phyloP scores from a whole-genome alignment of 1,140 invertebrate genomes.

The Camponotus pennsylvanicus region DNA sequence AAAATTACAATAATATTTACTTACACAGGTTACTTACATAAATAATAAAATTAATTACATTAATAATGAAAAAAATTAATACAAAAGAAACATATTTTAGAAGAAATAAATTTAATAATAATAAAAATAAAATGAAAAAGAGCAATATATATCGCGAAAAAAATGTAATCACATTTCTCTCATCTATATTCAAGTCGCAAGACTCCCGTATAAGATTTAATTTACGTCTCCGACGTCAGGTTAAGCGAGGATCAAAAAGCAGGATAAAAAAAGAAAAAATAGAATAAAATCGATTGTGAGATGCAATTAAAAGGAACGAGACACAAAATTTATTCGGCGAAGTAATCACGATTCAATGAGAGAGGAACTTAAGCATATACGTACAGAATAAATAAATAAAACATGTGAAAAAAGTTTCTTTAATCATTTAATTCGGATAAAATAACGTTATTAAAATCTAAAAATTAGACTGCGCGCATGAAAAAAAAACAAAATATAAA shows the following conservation, averaged over 20 bases:
- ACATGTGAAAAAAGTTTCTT: background rate
- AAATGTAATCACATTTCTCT: constrained; percentile 20
- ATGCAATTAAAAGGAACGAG: constrained; percentile 34
- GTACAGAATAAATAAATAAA: background rate
- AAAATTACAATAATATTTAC: background rate
- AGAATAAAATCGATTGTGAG: constrained; percentile 27
- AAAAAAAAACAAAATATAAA: background rate
- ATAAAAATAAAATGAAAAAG: background rate
- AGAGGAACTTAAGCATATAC: background rate
- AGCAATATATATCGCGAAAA: background rate
- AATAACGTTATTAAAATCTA: background rate
- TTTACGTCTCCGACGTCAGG: constrained; percentile 25
- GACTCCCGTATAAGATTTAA: constrained; percentile 32
- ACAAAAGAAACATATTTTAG: background rate
- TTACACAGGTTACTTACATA: background rate
- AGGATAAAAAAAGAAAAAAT: constrained; percentile 24
- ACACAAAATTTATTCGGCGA: background rate
- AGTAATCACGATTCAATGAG: background rate
- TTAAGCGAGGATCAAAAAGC: constrained; percentile 27
- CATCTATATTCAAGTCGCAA: background rate
- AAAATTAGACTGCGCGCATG: background rate
- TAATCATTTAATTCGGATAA: too few species aligned
- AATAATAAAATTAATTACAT: background rate
- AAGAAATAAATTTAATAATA: background rate
- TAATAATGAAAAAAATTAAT: background rate